These are phyloP conservation scores for Cuculus canorus DNA, from an alignment of 2,797 vertebrate genomes.

Conservation along the genomic window DNA sequence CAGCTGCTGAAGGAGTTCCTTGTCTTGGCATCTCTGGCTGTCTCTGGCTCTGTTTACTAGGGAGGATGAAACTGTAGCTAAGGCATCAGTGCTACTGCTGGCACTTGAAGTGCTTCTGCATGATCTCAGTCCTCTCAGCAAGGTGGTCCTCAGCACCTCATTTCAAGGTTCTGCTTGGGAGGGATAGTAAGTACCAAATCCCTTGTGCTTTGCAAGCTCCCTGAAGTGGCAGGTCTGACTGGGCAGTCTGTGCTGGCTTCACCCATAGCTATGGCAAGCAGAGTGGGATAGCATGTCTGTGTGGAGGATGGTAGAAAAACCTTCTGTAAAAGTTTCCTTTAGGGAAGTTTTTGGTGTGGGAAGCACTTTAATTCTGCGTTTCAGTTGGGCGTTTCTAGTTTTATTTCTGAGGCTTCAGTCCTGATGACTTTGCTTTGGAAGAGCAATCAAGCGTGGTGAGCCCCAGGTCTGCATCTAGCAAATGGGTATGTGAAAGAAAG, in stretches of 20 bases:
- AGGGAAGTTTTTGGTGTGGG: neutral
- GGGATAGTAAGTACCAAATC: neutral
- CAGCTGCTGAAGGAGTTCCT: neutral
- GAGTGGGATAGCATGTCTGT: neutral
- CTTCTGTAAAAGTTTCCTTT: neutral
- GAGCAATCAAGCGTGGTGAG: neutral
- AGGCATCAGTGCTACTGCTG: neutral
- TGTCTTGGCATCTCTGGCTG: neutral
- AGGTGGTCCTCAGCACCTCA: too few relatives aligned
- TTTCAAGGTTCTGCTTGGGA: neutral
- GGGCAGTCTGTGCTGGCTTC: neutral
- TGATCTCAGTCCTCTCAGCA: rapidly evolving
- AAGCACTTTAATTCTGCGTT: neutral
- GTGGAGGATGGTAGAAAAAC: neutral
- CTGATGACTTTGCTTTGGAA: neutral
- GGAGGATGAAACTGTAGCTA: neutral
- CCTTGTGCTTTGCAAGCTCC: rapidly evolving
- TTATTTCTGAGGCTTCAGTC: neutral
- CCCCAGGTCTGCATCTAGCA: neutral
- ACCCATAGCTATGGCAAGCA: neutral
- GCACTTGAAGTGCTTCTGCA: neutral
- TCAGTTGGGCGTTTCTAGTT: neutral
- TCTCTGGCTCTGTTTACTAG: neutral
- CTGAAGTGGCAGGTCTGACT: rapidly evolving
- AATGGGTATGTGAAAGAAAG: neutral